Evolutionary conservation across 2,113 vertebrate genomes (phyloP), one percentile per base, ranked within the genome.

Genomic region (Eptesicus fuscus): DNA sequence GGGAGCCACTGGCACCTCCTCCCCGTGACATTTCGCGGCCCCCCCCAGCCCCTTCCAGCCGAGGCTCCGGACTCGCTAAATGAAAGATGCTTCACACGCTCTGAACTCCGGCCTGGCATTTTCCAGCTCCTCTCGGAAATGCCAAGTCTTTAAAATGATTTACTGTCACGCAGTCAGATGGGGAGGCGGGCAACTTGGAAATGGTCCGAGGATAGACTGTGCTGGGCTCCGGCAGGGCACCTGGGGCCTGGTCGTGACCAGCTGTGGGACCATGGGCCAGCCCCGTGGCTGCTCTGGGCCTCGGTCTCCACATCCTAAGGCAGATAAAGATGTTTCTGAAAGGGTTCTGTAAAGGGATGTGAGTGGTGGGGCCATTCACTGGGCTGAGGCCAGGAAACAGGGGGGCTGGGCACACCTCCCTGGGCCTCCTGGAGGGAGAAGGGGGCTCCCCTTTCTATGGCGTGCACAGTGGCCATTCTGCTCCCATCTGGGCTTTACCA

Each of bases 91-190:
- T 96, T 97, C 70, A 40, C 95, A 86, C 12, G 93, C 94, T 83
- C 94, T 97, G 97, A 97, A 97, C 97, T 97, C 85, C 79, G 83
- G 94, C 95, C 96, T 97, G 97, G 97, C 96, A 97, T 97, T 97
- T 98, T 90, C 92, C 85, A 96, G 88, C 93, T 96, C 95, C 93
- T 92, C 95, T 95, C 1, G 0, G 44, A 88, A 97, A 93, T 77
- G 93, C 97, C 93, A 61, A 92, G 92, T 96, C 96, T 95, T 96
- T 95, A 95, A 40, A 95, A 32, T 16, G 94, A 93, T 95, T 96
- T 92, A 67, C 91, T 96, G 93, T 96, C 97, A 85, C 12, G 6
- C 92, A 83, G 1, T 88, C 67, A 83, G 84, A 95, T n/a, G 59
- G 77, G 73, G 77, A 96, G 95, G 92, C 0, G 11, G 87, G 90